Evolutionary conservation across 2,797 vertebrate genomes (phyloP), one percentile per base, ranked within the genome.

Genomic region (Capromys pilorides): DNA sequence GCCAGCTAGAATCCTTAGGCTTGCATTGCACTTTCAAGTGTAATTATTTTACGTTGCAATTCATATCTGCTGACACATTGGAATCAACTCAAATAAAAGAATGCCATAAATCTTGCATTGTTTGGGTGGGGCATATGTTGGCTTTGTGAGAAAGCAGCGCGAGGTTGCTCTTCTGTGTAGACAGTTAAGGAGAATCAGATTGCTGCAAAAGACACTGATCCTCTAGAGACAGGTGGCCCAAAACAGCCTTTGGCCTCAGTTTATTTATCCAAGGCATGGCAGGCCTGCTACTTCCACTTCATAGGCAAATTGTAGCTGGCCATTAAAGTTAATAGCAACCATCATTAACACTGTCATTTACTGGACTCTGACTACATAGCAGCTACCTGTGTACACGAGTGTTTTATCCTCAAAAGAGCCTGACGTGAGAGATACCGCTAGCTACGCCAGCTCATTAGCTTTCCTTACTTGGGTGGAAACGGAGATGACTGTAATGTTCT

Each of bases 1-100:
- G 59, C 90, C 82, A 94, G 90, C 85, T 75, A 80, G 81, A 88
- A 96, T 95, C 91, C 80, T 62, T 83, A 94, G 93, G 71, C 90
- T 80, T 94, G 93, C 93, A 71, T 97, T 97, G 95, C 93, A 95
- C 92, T 96, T 96, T 95, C 92, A 96, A 95, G 92, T 93, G 36
- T 96, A 96, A 96, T 96, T 97, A 95, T 96, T 97, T 97, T 93
- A 95, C 59, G 90, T 95, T 94, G 86, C 95, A 96, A 61, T 97
- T 97, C 91, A 94, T 97, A 94, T 93, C 90, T 92, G 86, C 90
- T 86, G 96, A 96, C 95, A 96, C 79, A 90, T 41, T 96, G 90
- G 94, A 97, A 95, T 97, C 95, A 96, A 93, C 79, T 95, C 91
- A 91, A 95, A 95, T 96, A 95, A 94, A 96, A 51, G 82, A 83